Evolutionary conservation across 2,797 vertebrate genomes (phyloP), one percentile per base, ranked within the genome.

Genomic region (Periophthalmus magnuspinnatus): DNA sequence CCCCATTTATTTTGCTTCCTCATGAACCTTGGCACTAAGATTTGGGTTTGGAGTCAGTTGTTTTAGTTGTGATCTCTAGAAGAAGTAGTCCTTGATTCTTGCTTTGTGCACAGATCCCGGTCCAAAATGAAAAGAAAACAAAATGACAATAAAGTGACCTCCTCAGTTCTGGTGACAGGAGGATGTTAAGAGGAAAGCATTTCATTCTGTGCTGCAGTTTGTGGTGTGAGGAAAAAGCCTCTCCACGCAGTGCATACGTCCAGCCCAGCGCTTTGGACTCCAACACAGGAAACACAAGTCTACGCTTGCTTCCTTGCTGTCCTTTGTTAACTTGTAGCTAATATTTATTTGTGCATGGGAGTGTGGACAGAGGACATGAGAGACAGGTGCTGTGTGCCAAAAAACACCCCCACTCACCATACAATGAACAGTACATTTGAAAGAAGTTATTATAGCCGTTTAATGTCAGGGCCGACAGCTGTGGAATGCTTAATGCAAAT

Each of bases 21-120:
- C 86, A 75, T 93, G 94, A 93, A 96, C 93, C 95, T 96, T 97
- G 96, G 96, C 96, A 97, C 96, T 95, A 93, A 92, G 91, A 95
- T 95, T 93, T 94, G 92, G 91, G 94, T 94, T 94, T 82, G 82
- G 79, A 88, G 82, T 88, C 77, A 86, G 73, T 75, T 74, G 71
- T 84, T 84, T 72, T 81, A 74, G 86, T 88, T 81, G 84, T 87
- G 84, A 86, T 86, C 83, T 88, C 79, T 83, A 68, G 63, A 65
- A 65, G 60, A 41, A 62, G 60, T 80, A 79, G 82, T 86, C 77
- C 80, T 86, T 78, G 79, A 88, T 87, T 88, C 78, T 91, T 70
- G 74, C 84, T 87, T 88, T 93, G 93, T 92, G 91, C 90, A 93
- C 92, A 94, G 91, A 92, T 92, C 91, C 90, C 84, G 90, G 91